phyloP scores from a whole-genome alignment of 2,888 invertebrate genomes.

The Limnephilus rhombicus region DNA sequence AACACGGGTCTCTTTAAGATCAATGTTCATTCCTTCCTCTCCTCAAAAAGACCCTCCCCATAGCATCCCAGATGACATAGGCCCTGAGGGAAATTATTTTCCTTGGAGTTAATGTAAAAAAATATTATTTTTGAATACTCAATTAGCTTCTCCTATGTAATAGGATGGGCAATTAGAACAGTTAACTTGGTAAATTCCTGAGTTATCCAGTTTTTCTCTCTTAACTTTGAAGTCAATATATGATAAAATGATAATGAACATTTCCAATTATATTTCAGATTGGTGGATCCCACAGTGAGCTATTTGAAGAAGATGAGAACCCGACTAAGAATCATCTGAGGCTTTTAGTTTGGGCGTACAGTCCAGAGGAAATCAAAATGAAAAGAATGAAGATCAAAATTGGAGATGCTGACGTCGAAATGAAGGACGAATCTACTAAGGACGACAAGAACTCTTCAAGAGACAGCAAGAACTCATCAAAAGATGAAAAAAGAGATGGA shows the following conservation, averaged over 20 bases:
- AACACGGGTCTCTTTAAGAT: no score
- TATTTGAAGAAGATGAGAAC: conserved; percentile 81
- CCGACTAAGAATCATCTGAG: conserved; percentile 84
- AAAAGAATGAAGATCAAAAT: conserved; percentile 77
- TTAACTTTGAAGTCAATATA: no score
- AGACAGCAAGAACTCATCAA: conserved; percentile 17
- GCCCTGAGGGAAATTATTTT: no score
- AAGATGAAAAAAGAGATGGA: conserved; percentile 48
- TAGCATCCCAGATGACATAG: no score
- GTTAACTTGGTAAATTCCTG: no score
- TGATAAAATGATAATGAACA: background rate
- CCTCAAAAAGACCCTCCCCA: no score
- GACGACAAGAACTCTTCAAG: conserved; percentile 68
- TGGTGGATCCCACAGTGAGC: conserved; percentile 75
- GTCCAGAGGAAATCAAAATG: conserved; percentile 83
- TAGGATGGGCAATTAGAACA: no score
- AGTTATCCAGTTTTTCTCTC: no score
- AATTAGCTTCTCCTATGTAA: no score
- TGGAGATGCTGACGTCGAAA: conserved; percentile 67
- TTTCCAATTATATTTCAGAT: conserved; percentile 74
- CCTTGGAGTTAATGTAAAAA: no score
- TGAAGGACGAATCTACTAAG: conserved; percentile 66
- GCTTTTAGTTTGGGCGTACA: conserved; percentile 87
- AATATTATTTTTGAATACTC: no score
- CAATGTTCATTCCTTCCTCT: no score